These are phyloP conservation scores for Pedetes capensis DNA, from an alignment of 2,113 vertebrate species.

Conservation along the genomic window DNA sequence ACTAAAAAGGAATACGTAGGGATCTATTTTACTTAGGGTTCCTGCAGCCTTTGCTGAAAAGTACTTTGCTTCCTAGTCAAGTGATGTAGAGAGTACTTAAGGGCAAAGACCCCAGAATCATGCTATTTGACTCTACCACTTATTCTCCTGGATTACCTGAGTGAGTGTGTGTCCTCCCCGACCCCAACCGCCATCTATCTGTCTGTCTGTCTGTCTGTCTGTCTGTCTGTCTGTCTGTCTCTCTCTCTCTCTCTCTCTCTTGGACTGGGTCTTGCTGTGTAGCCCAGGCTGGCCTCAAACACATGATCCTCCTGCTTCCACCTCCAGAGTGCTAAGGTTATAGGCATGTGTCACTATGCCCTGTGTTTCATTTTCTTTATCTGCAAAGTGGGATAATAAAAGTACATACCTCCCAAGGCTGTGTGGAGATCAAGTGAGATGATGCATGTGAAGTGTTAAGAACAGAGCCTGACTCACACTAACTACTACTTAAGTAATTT, in stretches of 20 bases:
- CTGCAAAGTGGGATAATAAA: neutral
- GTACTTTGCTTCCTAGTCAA: neutral
- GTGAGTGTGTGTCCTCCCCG: neutral
- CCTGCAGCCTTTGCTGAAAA: neutral
- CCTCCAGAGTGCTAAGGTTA: neutral
- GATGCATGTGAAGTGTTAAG: neutral
- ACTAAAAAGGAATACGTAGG: neutral
- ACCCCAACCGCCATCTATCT: too few species aligned
- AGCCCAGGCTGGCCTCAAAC: neutral
- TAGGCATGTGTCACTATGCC: neutral
- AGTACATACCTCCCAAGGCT: neutral
- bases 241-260: neutral
- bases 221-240: neutral
- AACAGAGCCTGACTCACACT: neutral
- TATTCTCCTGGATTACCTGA: neutral
- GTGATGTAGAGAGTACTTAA: neutral
- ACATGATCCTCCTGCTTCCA: too few species aligned
- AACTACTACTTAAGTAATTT: neutral
- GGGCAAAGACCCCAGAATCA: neutral
- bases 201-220: neutral
- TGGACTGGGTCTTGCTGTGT: too few species aligned
- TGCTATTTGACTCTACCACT: neutral
- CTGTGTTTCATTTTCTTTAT: neutral
- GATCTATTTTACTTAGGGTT: neutral
- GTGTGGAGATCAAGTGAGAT: neutral